These are phyloP conservation scores for Rhimphoctona megacephalus DNA, from an alignment of 2,888 invertebrate species.

Conservation along the genomic window DNA sequence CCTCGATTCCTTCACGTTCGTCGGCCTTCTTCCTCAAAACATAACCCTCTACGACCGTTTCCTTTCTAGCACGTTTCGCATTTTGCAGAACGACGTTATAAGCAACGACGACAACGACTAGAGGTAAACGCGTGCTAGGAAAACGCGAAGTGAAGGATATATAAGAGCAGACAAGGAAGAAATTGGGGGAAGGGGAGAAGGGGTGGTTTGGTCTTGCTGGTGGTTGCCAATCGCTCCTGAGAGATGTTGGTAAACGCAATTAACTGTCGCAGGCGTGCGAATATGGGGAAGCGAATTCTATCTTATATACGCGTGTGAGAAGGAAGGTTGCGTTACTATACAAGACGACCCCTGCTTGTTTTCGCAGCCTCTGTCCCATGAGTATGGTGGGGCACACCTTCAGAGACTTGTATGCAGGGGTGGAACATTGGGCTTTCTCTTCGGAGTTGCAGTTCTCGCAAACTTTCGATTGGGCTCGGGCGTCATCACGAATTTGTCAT, in stretches of 20 bases:
- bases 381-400: conserved; percentile 39
- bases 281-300: conserved; percentile 65
- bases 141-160: conserved; percentile 54
- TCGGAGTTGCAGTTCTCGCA: conserved; percentile 44
- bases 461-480: conserved; percentile 59
- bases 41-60: conserved; percentile 29
- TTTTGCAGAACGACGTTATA: conserved; percentile 64
- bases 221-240: conserved; percentile 67
- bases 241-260: conserved; percentile 72
- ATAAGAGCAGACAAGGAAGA: conserved; percentile 26
- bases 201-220: conserved; percentile 55
- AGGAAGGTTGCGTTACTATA: conserved; percentile 46
- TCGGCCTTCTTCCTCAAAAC: conserved; percentile 18
- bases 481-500: conserved; percentile 64
- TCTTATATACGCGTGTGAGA: conserved; percentile 50
- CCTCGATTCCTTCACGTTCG: conserved; percentile 47
- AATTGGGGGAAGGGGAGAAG: conserved; percentile 5
- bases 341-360: conserved; percentile 24
- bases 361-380: conserved; percentile 37
- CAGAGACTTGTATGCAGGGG: conserved; percentile 21
- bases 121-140: conserved; percentile 48
- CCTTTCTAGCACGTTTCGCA: conserved; percentile 56
- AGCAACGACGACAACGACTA: conserved; percentile 62
- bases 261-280: conserved; percentile 70
- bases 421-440: conserved; percentile 56